A percentile compares a stretch with the other conserved stretches of the same genome.
These are phyloP conservation scores for Caenorhabditis sinica DNA, from an alignment of 2,888 invertebrate genomes.

Conservation along the genomic window DNA sequence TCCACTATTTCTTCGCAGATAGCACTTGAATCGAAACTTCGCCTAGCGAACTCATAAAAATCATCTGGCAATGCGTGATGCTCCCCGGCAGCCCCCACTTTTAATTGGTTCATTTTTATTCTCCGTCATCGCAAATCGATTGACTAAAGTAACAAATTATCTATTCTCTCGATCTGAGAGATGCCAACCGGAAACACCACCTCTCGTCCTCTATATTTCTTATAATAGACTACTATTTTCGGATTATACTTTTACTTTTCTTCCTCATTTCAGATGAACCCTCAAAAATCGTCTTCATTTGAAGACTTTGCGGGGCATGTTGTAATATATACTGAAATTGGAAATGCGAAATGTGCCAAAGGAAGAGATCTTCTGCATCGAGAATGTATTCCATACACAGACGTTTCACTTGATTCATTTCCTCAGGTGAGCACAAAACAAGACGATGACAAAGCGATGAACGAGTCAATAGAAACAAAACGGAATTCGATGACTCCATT, in stretches of 20 bases:
- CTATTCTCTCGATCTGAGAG: conserved; percentile 33
- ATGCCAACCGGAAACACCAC: conserved; percentile 6
- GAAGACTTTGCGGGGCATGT: conserved; percentile 62
- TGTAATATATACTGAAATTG: conserved; percentile 68
- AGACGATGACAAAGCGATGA: conserved; percentile 34
- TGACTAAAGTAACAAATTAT: conserved; percentile 35
- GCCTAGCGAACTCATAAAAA: conserved; percentile 29
- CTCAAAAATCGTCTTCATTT: conserved; percentile 49
- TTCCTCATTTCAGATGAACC: conserved; percentile 31
- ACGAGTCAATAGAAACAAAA: conserved; percentile 53
- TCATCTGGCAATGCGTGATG: conserved; percentile 39
- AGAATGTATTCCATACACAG: conserved; percentile 83
- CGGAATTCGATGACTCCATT: conserved; percentile 25
- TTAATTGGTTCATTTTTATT: conserved; percentile 41
- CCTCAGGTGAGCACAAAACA: conserved; percentile 78
- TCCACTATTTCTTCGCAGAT: conserved; percentile 16
- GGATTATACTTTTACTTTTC: conserved; percentile 35
- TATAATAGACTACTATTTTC: conserved; percentile 25
- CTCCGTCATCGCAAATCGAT: conserved; percentile 42
- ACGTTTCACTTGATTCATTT: conserved; percentile 84
- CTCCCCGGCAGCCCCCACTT: not conserved
- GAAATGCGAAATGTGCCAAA: conserved; percentile 64
- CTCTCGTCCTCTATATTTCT: not conserved
- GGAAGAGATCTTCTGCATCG: conserved; percentile 59
- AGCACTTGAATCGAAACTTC: conserved; percentile 42